Evolutionary conservation across 2,113 vertebrate genomes (phyloP), one percentile per base, ranked within the genome.

Genomic region (Coptodon rendalli): DNA sequence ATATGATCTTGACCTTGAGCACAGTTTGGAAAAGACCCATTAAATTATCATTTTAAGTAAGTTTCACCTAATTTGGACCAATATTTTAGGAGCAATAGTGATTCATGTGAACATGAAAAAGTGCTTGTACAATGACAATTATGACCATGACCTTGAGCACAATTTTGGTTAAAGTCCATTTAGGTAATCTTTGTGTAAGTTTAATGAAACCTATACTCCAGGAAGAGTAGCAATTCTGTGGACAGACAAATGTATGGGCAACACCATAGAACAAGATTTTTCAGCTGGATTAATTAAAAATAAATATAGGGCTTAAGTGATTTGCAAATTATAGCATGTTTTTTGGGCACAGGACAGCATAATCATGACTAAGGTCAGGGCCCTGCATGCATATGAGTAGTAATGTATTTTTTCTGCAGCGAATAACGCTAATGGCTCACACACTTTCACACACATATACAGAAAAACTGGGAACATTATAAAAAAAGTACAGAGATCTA

Each of bases 361-460:
- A 73, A 73, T 27, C 68, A 73, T 17, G 66, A 73, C 66, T 73
- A 7, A 48, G 66, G 66, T 45, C 14, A 73, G 68, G 38, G 38
- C 40, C 13, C 27, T 78, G 40, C 24, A 48, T 48, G 14, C 68
- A 48, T 29, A 6, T 79, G 17, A 61, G 73, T 91, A 84, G 53
- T 54, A 87, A 56, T 82, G 57, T 86, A 63, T 83, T 84, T 89
- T 87, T 87, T 83, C 86, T 79, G 78, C 16, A 63, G 89, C 81
- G 83, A 92, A 87, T 86, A 84, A 86, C 50, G 95, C 85, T 89
- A 94, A 90, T 93, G 78, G 93, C 89, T 95, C 94, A 93, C 68
- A 68, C 52, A 83, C 19, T 63, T 81, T 94, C 94, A 93, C 68
- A 68, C 57, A 83, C 19, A 63, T 81, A 85, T 43, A 89, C 36